A percentile compares a stretch with the other conserved stretches of the same genome.
Evolutionary conservation across 2,888 invertebrate genomes (phyloP).

Genomic region (Argynnis bischoffii): DNA sequence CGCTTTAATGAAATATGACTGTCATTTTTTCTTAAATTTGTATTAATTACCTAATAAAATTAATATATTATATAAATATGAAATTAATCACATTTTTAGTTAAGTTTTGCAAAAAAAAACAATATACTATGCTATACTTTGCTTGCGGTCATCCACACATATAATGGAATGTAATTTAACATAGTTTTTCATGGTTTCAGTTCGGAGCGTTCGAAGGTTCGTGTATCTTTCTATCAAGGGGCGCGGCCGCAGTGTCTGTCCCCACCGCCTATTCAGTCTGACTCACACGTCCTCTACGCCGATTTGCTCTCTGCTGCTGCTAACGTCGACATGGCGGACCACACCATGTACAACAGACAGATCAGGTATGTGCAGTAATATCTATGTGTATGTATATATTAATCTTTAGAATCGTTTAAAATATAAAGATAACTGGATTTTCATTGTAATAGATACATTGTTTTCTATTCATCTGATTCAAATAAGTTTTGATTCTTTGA

Average conservation of each 20-base stretch:
- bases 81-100: not conserved
- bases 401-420: no score
- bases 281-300: constrained; percentile 69
- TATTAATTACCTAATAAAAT: not conserved
- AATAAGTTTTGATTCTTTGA: no score
- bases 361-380: constrained; percentile 79
- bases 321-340: constrained; percentile 74
- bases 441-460: not conserved
- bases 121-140: not conserved
- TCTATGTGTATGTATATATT: not conserved
- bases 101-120: not conserved
- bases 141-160: not conserved
- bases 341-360: constrained; percentile 84
- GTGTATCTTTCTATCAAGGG: constrained; percentile 92
- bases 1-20: not conserved
- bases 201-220: constrained; percentile 89
- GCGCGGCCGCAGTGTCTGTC: constrained; percentile 87
- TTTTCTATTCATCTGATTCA: no score
- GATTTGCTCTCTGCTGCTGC: constrained; percentile 69
- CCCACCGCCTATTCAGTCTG: constrained; percentile 82
- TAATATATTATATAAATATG: no score
- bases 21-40: not conserved
- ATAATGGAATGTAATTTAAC: not conserved
- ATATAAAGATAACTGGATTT: not conserved
- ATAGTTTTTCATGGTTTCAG: constrained; percentile 73